Base-by-base conservation (phyloP, 2,888 invertebrate genomes). In the Resseliella maxima region DNA sequence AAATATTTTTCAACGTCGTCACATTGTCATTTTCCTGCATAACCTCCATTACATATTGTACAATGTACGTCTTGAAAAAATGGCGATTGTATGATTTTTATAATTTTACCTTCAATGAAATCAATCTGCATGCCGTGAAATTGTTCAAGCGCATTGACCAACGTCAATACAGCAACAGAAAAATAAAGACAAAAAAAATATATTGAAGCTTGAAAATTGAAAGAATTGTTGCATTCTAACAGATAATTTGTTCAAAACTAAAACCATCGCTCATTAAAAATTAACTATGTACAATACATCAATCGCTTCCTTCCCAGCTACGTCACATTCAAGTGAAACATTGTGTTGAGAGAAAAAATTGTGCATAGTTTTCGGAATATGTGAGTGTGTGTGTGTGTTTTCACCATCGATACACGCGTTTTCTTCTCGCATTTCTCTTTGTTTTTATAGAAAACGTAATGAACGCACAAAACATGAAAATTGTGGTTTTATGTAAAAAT, bases 401-500 rank as follows among this genome's bases (percentile, higher is more conserved):
- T 8, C n/a, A n/a, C 21, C 2, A 50, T 50, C 50, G 50, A 50
- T 18, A 50, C 50, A 50, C 50, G 50, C 50, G 50, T 50, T 50
- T 50, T 50, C 41, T 41, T 41, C 41, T 50, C 21, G 2, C 50
- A 50, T 50, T 50, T 50, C 18, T 12, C 12, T 72, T 2, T 72
- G 3, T 72, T n/a, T 59, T 6, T 24, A 59, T 59, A 10, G 35
- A 35, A 72, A 27, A 31, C 31, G 72, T 35, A 72, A 72, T 72
- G 72, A 72, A 72, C 72, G 31, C 72, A 72, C 72, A 72, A 72
- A 72, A 72, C 72, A 72, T 72, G 72, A 72, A 72, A 31, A 72
- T 72, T 72, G 72, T 72, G 2, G 72, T 72, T 72, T 72, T 72
- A 72, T 72, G 72, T 72, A 72, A 72, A 72, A 72, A 72, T 72